Conservation (phyloP, 2,113 vertebrate species). For the Cisticola juncidis region DNA sequence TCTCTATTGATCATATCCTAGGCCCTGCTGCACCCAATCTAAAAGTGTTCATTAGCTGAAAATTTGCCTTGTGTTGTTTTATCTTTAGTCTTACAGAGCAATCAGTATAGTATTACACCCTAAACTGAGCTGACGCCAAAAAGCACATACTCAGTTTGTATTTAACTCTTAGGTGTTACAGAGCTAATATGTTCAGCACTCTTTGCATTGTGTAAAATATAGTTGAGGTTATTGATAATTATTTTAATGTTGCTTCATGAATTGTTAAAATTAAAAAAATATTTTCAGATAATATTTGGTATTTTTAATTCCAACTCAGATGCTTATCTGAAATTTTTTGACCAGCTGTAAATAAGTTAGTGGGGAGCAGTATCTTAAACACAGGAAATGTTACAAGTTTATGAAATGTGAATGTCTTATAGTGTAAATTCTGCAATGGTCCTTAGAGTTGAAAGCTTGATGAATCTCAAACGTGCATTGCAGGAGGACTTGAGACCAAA, state of each 20-base stretch:
- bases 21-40: not conserved
- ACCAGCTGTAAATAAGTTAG: not conserved
- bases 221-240: not conserved
- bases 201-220: not conserved
- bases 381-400: not conserved
- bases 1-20: not conserved
- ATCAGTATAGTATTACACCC: not conserved
- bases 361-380: not conserved
- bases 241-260: not conserved
- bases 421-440: not conserved
- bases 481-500: not conserved
- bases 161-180: not conserved
- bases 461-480: accelerated
- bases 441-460: not conserved
- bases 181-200: not conserved
- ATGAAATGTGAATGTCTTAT: not conserved
- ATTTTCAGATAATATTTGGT: not conserved
- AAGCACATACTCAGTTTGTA: not conserved
- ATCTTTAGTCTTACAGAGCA: not conserved
- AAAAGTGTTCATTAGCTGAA: not conserved
- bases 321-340: not conserved
- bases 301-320: not conserved
- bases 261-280: not conserved
- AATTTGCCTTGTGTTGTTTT: not conserved
- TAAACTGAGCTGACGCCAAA: not conserved